phyloP scores from a whole-genome alignment of 2,113 vertebrate species.

The Engraulis encrasicolus region DNA sequence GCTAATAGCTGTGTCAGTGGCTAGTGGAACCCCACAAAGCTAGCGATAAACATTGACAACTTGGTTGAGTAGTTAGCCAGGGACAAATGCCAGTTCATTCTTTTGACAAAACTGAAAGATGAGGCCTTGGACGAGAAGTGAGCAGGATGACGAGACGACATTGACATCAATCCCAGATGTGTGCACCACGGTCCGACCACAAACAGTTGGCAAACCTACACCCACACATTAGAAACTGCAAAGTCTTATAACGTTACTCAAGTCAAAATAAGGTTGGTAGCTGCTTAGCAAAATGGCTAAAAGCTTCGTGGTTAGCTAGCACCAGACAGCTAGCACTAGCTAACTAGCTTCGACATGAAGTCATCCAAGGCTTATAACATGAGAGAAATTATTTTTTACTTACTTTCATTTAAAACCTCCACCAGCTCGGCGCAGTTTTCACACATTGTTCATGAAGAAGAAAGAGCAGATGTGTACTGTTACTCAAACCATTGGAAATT shows the following conservation, averaged over 20 bases:
- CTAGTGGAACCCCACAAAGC: not conserved
- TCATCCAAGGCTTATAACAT: conserved; percentile 28
- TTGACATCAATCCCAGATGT: not conserved
- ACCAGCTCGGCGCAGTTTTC: conserved; percentile 99
- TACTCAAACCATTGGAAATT: conserved; percentile 80
- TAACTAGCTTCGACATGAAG: conserved; percentile 25
- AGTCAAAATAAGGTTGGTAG: not conserved
- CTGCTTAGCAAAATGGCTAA: not conserved
- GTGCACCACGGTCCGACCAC: not conserved
- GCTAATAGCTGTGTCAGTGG: not conserved
- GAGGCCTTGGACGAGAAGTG: not conserved
- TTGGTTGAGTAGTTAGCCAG: conserved; percentile 6
- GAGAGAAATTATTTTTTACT: conserved; percentile 70
- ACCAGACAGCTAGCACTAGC: not conserved
- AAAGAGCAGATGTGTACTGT: conserved; percentile 61
- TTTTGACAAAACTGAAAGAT: not conserved
- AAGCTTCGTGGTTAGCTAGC: not conserved
- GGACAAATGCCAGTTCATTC: not conserved
- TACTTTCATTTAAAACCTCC: conserved; percentile 98
- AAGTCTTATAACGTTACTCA: not conserved
- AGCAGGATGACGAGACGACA: not conserved
- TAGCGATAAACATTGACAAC: conserved; percentile 4
- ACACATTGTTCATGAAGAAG: conserved; percentile 92
- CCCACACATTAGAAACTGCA: not conserved
- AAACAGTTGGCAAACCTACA: not conserved